Base-by-base conservation (phyloP, 2,113 vertebrate genomes). In the Sylvilagus bachmani region DNA sequence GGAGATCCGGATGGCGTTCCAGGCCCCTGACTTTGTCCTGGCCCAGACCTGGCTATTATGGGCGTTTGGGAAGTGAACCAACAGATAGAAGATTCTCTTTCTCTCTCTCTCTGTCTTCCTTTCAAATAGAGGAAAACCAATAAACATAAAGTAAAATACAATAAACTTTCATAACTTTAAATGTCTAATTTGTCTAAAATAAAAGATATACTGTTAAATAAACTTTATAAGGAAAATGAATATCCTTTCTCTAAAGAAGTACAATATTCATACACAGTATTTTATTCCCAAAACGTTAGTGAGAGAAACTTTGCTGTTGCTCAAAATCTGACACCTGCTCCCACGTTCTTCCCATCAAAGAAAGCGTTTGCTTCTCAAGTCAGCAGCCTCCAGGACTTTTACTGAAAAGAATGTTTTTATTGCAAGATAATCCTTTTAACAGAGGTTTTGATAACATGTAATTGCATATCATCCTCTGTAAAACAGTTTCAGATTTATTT, bases 161-260 rank as follows among this genome's bases (percentile, higher is more conserved):
- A 58, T 70, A 58, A 78, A 75, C 21, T 22, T 22, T 22, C 16
- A 64, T 64, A 64, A 64, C 55, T 58, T 58, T 16, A 58, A 16
- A 16, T 16, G 14, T 58, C 55, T 58, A 86, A 38, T 3, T n/a
- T 62, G 13, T 51, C 27, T 70, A 51, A 93, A 84, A 44, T 69
- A 67, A 49, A 83, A 77, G 19, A 44, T 4, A 87, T n/a, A 22
- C 8, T 62, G 80, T 77, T 69, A 87, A 89, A 75, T 24, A 74
- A 86, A 86, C 1, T 88, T 85, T 84, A 4, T 7, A 85, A 90
- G 29, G 44, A 61, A 75, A 95, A 62, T 80, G 3, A 74, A 3
- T 67, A 31, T 25, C 10, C 79, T 94, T 91, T 82, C 82, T 84
- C 53, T 67, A 44, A 94, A 74, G 17, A 91, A 90, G 84, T 89